Base-by-base conservation (phyloP, 2,888 invertebrate species). In the Omphaloscelis lunosa region DNA sequence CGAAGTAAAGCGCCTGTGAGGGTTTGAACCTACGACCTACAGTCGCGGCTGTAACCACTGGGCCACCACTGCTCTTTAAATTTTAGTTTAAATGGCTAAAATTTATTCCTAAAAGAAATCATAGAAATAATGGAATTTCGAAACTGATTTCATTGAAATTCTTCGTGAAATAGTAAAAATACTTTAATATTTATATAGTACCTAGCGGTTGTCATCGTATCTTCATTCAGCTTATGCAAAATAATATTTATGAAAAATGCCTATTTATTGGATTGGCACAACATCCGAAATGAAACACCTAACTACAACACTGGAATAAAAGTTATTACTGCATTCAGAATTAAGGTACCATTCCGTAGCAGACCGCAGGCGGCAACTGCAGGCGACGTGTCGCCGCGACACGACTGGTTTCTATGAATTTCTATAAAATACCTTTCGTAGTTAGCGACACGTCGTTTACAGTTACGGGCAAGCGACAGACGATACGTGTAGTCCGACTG, bases 121-220 rank as follows among this genome's bases (percentile, higher is more conserved):
- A 8, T 41, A 15, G 3, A n/a, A 67, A 23, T n/a, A 23, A 53
- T 68, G 17, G 2, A 39, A 79, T 77, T 34, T 59, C 23, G 20
- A 39, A 34, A n/a, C 15, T 29, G 27, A 23, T 65, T 63, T 72
- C 65, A 58, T 73, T 41, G 15, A 27, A 45, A n/a, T 62, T 23
- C 4, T 53, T 53, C 17, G 41, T 45, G 17, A 34, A 62, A 58
- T 76, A 27, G 4, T 20, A 51, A 62, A 61, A 27, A 61, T 53
- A n/a, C 11, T 59, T 45, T 45, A 23, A 41, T 51, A 66, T 66
- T 9, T 29, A 66, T 17, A 61, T 4, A 58, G 27, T 45, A 11
- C 20, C 20, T n/a, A 27, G 27, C 11, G 2, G 20, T 41, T 77
- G 23, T 8, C 4, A 77, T 12, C 7, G 27, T 48, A 29, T 11